phyloP scores from a whole-genome alignment of 2,797 vertebrate genomes.

The Tragelaphus oryx region DNA sequence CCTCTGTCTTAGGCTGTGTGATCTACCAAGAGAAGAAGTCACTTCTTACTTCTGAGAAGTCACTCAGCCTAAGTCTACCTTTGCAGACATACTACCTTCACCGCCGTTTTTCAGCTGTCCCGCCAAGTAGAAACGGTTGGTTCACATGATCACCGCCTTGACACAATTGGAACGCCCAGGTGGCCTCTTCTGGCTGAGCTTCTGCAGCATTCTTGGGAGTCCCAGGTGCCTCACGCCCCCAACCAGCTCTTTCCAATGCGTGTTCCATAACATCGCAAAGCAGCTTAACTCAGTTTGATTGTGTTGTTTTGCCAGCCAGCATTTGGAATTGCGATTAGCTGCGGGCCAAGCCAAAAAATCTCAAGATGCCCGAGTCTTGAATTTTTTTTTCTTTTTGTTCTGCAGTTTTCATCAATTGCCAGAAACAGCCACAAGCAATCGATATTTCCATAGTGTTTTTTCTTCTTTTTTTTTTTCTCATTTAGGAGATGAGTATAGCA shows the following conservation, averaged over 20 bases:
- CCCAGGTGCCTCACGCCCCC: slow-evolving; percentile 65
- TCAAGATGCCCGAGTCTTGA: slow-evolving; percentile 59
- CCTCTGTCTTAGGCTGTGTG: not conserved
- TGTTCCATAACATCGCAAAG: slow-evolving; percentile 49
- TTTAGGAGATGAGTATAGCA: slow-evolving; percentile 3
- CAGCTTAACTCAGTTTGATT: slow-evolving; percentile 31
- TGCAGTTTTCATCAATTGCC: slow-evolving; percentile 50
- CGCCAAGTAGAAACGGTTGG: slow-evolving; percentile 71
- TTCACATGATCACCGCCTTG: slow-evolving; percentile 71
- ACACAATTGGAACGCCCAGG: slow-evolving; percentile 59
- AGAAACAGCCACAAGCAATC: slow-evolving; percentile 63
- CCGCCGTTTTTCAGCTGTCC: slow-evolving; percentile 68
- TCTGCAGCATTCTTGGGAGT: slow-evolving; percentile 62
- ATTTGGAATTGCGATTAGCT: slow-evolving; percentile 62
- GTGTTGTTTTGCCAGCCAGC: slow-evolving; percentile 12
- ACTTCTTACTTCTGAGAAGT: not conserved
- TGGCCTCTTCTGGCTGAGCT: slow-evolving; percentile 62
- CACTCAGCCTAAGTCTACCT: slow-evolving; percentile 3
- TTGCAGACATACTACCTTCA: slow-evolving; percentile 41
- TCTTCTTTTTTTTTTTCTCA: not conserved
- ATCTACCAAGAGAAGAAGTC: not conserved
- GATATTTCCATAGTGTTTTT: slow-evolving; percentile 55
- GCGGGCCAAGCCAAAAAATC: slow-evolving; percentile 61
- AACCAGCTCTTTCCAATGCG: slow-evolving; percentile 53
- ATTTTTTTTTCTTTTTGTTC: slow-evolving; percentile 52